These are phyloP conservation scores for Trichogramma dendrolimi DNA, from an alignment of 2,888 invertebrate species.

Conservation along the genomic window DNA sequence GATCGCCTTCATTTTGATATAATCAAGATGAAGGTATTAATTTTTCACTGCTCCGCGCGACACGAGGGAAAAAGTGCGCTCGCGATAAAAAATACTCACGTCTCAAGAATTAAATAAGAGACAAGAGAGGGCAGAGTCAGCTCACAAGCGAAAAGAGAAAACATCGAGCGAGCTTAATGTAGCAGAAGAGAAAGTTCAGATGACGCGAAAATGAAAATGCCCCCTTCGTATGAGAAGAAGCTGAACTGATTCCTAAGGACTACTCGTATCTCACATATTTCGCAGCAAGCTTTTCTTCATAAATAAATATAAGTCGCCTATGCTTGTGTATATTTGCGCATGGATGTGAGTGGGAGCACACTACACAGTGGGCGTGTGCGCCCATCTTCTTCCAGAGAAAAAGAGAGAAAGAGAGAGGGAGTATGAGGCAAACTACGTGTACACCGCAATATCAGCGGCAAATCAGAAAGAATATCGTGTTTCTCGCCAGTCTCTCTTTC, in stretches of 20 bases:
- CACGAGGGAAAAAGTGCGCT: background rate
- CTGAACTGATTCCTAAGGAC: conserved; percentile 43
- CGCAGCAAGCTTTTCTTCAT: conserved; percentile 46
- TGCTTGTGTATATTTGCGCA: no score
- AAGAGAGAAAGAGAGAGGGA: background rate
- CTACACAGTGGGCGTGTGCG: conserved; percentile 29
- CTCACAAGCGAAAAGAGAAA: conserved; percentile 39
- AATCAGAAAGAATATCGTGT: conserved; percentile 45
- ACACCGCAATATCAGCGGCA: conserved; percentile 42
- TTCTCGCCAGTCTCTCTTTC: conserved; percentile 32
- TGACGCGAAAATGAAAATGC: conserved; percentile 16
- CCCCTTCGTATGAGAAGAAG: conserved; percentile 14
- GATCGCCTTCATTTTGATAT: no score
- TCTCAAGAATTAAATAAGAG: conserved; percentile 16
- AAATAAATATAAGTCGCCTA: conserved; percentile 50
- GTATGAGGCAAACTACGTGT: background rate
- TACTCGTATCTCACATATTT: conserved; percentile 44
- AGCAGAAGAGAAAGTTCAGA: conserved; percentile 19
- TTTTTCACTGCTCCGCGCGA: no score
- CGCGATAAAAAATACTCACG: background rate
- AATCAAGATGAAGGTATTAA: no score
- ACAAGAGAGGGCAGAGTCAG: conserved; percentile 43
- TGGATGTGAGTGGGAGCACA: no score
- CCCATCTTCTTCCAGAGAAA: conserved; percentile 41
- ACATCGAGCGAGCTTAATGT: conserved; percentile 11